These are phyloP conservation scores for Stichopus horrens DNA, from an alignment of 53 echinoderm and acorn worm genomes.

Conservation along the genomic window DNA sequence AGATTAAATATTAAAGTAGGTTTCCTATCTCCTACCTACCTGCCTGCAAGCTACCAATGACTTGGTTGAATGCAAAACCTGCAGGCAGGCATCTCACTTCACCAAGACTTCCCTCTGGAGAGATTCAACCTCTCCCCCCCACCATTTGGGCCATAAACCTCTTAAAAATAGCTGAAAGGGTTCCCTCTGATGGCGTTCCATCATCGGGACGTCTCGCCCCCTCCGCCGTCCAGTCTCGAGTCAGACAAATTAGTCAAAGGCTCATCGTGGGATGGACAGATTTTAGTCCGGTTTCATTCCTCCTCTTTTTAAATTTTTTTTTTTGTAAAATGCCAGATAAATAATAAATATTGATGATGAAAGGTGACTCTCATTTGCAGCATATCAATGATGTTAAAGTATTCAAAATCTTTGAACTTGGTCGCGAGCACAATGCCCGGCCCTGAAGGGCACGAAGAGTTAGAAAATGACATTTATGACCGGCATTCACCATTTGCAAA, in stretches of 20 bases:
- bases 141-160: too few species aligned
- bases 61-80: background rate
- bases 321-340: conserved; percentile 22
- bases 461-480: background rate
- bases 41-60: background rate
- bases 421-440: conserved; percentile 16
- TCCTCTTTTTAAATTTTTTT: background rate
- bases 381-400: conserved; percentile 27
- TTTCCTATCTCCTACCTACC: background rate
- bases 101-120: background rate
- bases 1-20: conserved; percentile 2
- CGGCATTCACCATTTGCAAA: background rate
- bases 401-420: conserved; percentile 6
- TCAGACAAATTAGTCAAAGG: too few species aligned
- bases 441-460: background rate
- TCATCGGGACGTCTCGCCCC: too few species aligned
- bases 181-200: too few species aligned
- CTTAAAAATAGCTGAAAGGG: too few species aligned
- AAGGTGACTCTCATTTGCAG: conserved; percentile 42
- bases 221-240: too few species aligned
- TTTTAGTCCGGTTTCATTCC: too few species aligned
- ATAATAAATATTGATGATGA: conserved; percentile 40
- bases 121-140: too few species aligned
- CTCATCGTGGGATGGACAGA: too few species aligned
- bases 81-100: background rate